Evolutionary conservation across 2,888 invertebrate genomes (phyloP), one percentile per base, ranked within the genome.

Genomic region (Papilio protenor): DNA sequence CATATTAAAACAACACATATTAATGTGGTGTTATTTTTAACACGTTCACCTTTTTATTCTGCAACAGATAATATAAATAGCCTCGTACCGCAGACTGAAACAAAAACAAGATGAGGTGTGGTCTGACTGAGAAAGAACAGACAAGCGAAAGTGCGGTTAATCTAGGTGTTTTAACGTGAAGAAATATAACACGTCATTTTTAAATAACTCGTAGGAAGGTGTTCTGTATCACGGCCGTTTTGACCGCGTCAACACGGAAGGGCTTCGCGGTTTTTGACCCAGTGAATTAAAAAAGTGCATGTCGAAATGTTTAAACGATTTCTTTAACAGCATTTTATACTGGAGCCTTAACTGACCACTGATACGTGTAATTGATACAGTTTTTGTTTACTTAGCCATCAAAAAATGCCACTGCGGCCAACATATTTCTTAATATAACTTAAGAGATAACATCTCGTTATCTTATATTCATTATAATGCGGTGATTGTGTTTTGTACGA

Each of bases 251-350:
- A 75, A 78, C 61, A 72, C 71, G 73, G 69, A 75, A 78, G 75
- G 78, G 78, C 75, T 78, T 78, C 75, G 78, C 73, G 78, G 78
- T 78, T 74, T 77, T 66, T 75, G 75, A 61, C 69, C 59, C 55
- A 69, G 6, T 73, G 69, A 74, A 21, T 69, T 66, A 66, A 73
- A 73, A 73, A 77, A 74, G 6, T 52, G 49, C 40, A 71, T 59
- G 70, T 70, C 47, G 71, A 76, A 70, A 71, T 47, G 18, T 64
- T 59, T 55, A 21, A 73, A 73, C 57, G 45, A 21, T 72, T 72
- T 72, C 52, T 72, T 72, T 55, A 55, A 33, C 18, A 72, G 18
- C 49, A 52, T n/a, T 52, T 52, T 71, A 27, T 71, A 52, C 18
- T 33, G 72, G 18, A 55, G 33, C 72, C 59, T 77, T 77, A 79